Evolutionary conservation across 2,113 vertebrate species (phyloP), one percentile per base, ranked within the genome.

Genomic region (Aleadryas rufinucha): DNA sequence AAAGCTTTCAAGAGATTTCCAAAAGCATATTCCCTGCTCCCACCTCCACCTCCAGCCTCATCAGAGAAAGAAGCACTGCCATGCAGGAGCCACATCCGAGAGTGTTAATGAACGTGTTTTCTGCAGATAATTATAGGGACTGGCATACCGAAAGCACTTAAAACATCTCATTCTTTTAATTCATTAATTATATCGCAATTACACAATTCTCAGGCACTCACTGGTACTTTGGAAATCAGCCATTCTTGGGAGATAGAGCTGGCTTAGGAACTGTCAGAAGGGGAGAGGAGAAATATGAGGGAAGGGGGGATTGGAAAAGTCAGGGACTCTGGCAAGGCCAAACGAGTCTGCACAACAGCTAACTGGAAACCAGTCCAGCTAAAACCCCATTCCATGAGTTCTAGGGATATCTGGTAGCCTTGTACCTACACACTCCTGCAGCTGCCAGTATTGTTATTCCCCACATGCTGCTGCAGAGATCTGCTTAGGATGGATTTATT

Each of bases 181-280:
- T 98, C 98, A 98, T 98, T 98, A 98, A 98, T 98, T 98, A 98
- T 98, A 98, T 98, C 95, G 93, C 98, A 98, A 98, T 98, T 98
- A 98, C 96, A 49, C 94, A 77, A 72, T 95, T 95, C 97, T 98
- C 95, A 97, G 94, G 95, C 95, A 93, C 95, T 98, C 20, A 65
- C 90, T 96, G 88, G 97, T 94, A 95, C 96, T 96, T 96, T 97
- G 96, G 95, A 97, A 97, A 98, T 95, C 95, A 98, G 96, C 96
- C 96, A 96, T 96, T 97, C 97, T 97, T 97, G 45, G 35, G 94
- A 97, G 96, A 93, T 56, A 60, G 53, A 84, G 74, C 82, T 95
- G 90, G 84, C 92, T 70, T 83, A 26, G 82, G 53, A 89, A 45
- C 22, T 11, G n/a, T 84, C 78, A 72, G 76, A 74, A 87, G 80